Evolutionary conservation across 2,113 vertebrate species (phyloP), one percentile per base, ranked within the genome.

Genomic region (Macheiramphus alcinus): DNA sequence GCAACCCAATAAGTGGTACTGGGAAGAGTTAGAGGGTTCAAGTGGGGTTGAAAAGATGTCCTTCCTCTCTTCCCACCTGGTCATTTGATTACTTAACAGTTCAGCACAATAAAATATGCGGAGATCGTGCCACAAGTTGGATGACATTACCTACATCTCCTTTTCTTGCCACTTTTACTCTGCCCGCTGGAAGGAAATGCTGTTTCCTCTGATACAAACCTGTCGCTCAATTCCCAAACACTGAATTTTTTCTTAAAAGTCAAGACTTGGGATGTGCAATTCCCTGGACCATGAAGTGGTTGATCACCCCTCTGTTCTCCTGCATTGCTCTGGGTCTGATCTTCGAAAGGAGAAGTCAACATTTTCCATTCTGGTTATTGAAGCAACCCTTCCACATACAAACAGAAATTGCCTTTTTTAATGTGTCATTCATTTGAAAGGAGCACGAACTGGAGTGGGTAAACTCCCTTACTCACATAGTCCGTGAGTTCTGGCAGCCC

Each of bases 171-270:
- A 7, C 36, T 74, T 50, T 6, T 23, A 16, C n/a, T 26, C 31
- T 42, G 34, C 21, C 65, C 0, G 1, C 7, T 45, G 34, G 38
- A 80, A 71, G 15, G 40, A 48, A 70, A 71, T 4, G 3, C 43
- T 6, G 10, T 50, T 40, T 27, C 45, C 31, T 19, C 72, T 17
- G 61, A 42, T 36, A 62, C 59, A 70, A 79, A 52, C 4, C 34
- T 31, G 38, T 9, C 4, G 0, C 15, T 26, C 0, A 0, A 3
- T 22, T 72, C 59, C 48, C 42, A 70, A 14, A 50, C 55, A 18
- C 22, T 15, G 26, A 58, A 26, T 52, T 78, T 43, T 19, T 16
- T 79, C 50, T 42, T 70, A 25, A 36, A 75, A 74, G 43, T 32
- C 82, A 74, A 59, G 43, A n/a, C 29, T 25, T 62, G 52, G 63